Base-by-base conservation (phyloP, 2,113 vertebrate species). In the Crocuta crocuta region DNA sequence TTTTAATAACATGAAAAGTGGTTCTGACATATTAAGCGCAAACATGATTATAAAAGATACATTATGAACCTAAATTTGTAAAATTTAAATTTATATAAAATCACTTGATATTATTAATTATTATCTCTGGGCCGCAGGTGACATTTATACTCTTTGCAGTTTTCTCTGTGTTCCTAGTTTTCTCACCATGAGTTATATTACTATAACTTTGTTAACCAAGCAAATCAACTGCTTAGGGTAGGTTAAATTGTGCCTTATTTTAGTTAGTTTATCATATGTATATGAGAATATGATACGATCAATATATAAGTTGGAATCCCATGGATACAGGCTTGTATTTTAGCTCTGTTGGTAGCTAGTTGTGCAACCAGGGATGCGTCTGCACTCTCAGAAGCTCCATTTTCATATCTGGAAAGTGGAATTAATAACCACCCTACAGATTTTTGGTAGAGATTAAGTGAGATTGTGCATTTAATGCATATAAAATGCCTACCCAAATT, bases 381-480 rank as follows among this genome's bases (percentile, higher is more conserved):
- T 97, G 23, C 1, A 26, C 21, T 63, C 74, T 92, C 1, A 0
- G 43, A 94, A 13, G 39, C 28, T 90, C 55, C 31, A 4, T 79
- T 95, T 95, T 81, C 23, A 82, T 70, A 80, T 85, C 80, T 82
- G 31, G 1, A 50, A 82, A 89, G 48, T 73, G 33, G 31, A 89
- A 26, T 81, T 90, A 88, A 74, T 76, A 92, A 63, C 53, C 68
- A 87, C 16, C 28, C 10, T 84, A n/a, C 13, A 84, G 74, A 87
- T 79, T 92, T 92, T 50, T 63, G 28, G 76, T 78, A 5, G 35
- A 39, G 21, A 94, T 76, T 80, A 89, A 87, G 61, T 92, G 92
- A 96, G 58, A 95, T 90, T 55, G 85, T 68, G 80, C 45, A 53
- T 73, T n/a, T 74, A 61, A n/a, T 31, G 43, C 33, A 63, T 66